These are phyloP conservation scores for Drosophila austrosaltans DNA, from an alignment of 2,888 invertebrate genomes.

Conservation along the genomic window DNA sequence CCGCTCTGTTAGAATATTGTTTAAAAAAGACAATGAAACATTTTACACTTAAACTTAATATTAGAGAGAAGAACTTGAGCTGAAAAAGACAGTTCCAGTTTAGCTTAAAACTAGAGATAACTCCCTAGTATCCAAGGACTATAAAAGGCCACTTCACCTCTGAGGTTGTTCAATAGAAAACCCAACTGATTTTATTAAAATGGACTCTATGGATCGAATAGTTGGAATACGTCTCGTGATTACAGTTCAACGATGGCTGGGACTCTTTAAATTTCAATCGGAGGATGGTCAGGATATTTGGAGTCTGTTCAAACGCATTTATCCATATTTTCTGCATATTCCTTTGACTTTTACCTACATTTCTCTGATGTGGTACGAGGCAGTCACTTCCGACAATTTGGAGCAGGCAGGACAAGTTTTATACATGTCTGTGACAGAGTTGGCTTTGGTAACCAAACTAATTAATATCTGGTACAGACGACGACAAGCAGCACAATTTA, in stretches of 20 bases:
- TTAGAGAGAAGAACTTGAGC: constrained; percentile 26
- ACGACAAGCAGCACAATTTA: constrained; percentile 36
- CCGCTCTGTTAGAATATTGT: not conserved
- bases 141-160: constrained; percentile 49
- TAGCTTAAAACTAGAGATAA: not conserved
- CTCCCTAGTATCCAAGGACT: constrained; percentile 34
- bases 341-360: constrained; percentile 57
- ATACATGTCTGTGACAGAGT: constrained; percentile 66
- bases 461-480: constrained; percentile 61
- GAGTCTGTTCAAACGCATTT: constrained; percentile 24
- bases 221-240: constrained; percentile 36
- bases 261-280: constrained; percentile 47
- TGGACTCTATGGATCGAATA: constrained; percentile 39
- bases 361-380: constrained; percentile 64
- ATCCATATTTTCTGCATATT: constrained; percentile 55
- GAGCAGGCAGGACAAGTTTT: constrained; percentile 62
- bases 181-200: not conserved
- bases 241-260: constrained; percentile 39
- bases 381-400: constrained; percentile 47
- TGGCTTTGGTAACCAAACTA: constrained; percentile 57
- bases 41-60: not conserved
- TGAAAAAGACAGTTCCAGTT: constrained; percentile 2
- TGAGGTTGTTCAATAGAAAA: not conserved
- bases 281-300: constrained; percentile 10
- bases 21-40: constrained; percentile 16